Base-by-base conservation (phyloP, 2,797 vertebrate species). In the Eulemur mongoz region DNA sequence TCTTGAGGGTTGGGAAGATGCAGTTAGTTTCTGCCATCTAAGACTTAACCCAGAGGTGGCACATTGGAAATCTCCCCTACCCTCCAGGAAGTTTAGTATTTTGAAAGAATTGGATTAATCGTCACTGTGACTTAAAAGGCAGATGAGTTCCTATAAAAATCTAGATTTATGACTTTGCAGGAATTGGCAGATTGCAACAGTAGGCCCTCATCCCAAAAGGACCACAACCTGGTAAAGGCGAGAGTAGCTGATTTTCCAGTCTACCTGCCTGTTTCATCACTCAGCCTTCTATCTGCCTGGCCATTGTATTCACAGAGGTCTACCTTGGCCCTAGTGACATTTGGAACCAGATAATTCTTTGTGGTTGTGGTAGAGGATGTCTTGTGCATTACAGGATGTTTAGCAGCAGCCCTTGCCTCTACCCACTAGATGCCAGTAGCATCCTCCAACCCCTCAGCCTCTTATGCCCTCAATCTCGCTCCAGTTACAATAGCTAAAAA, bases 121-220 rank as follows among this genome's bases (percentile, higher is more conserved):
- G 2, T 89, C 32, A 82, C 30, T 15, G 35, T 43, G 23, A 50
- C n/a, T 87, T 65, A 70, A 92, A 82, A 93, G 69, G 30, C 23
- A 93, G 50, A 75, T 86, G n/a, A 52, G 23, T 87, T 76, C 23
- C 86, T 43, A 65, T 48, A 72, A 76, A 95, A 81, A n/a, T 89
- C 73, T 95, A 63, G 35, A 75, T 57, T 52, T 67, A 57, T 25
- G 40, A 27, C 40, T 61, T 12, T 91, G 69, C 73, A 89, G 17
- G 32, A 83, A 35, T 5, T 79, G 54, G 54, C 78, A 65, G 59
- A 40, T 43, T 85, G 38, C 17, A 22, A 11, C 9, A 45, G 61
- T 5, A 82, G 65, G 48, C 17, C 27, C 54, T 72, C 8, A 32
- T 65, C 13, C 8, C 32, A 32, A 23, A 5, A 15, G 27, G 79